A percentile compares a stretch with the other conserved stretches of the same genome.
phyloP scores from a whole-genome alignment of 64 coral and sea anemone genomes.

The Pocillopora damicornis region DNA sequence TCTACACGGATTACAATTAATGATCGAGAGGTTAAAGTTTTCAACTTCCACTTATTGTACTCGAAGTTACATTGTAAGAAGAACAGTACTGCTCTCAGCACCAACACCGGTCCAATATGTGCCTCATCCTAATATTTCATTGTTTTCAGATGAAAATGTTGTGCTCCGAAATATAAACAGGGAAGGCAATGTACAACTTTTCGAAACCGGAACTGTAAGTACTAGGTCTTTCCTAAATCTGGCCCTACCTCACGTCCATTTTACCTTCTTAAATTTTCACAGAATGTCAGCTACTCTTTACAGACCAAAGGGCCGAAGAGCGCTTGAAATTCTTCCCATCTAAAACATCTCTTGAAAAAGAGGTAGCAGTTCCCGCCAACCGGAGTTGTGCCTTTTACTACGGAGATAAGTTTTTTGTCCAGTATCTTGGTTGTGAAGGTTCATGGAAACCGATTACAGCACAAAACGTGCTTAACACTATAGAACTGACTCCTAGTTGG shows the following conservation, averaged over 20 bases:
- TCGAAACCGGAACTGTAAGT: neutral
- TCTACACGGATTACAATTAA: no score
- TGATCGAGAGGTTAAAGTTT: no score
- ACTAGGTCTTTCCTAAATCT: neutral
- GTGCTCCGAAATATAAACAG: no score
- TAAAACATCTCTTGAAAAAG: neutral
- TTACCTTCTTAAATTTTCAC: neutral
- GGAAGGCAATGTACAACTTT: no score
- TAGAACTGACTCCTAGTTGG: neutral
- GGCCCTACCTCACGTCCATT: neutral
- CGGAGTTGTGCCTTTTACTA: neutral
- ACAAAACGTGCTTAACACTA: neutral
- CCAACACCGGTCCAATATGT: no score
- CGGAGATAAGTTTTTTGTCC: neutral
- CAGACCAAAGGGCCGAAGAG: neutral
- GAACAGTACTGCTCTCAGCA: no score
- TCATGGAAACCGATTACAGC: neutral
- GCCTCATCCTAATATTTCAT: no score
- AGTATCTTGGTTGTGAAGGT: slow-evolving; percentile 8
- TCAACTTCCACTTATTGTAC: no score
- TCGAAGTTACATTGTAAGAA: no score
- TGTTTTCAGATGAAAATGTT: no score
- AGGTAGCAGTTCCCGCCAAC: neutral
- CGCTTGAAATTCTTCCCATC: neutral
- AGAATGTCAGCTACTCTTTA: slow-evolving; percentile 17